A percentile compares a stretch with the other conserved stretches of the same genome.
Evolutionary conservation across 2,113 vertebrate species (phyloP).

Genomic region (Perccottus glenii): DNA sequence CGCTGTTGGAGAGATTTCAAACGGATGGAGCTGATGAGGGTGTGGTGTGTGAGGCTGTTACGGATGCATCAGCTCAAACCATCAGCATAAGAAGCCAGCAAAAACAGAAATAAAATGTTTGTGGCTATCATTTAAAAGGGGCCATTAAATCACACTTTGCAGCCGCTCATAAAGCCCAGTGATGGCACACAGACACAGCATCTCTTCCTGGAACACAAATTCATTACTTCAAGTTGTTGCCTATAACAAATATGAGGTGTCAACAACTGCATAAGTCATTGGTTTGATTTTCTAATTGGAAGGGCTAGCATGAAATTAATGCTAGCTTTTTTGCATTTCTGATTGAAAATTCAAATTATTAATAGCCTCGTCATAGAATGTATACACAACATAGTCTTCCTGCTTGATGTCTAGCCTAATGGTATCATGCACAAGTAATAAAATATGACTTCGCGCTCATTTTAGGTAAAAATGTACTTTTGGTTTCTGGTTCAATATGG

Average conservation of each 20-base stretch:
- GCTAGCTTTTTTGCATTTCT: neutral
- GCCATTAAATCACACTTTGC: slow-evolving; percentile 6
- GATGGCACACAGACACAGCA: neutral
- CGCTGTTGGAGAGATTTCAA: slow-evolving; percentile 35
- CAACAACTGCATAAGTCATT: slow-evolving; percentile 1
- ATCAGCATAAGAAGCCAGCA: neutral
- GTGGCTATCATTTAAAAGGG: slow-evolving; percentile 14
- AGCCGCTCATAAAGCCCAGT: slow-evolving; percentile 1
- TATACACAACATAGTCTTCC: neutral
- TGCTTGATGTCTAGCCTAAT: too few relatives aligned
- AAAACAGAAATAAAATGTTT: slow-evolving; percentile 22
- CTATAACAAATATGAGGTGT: slow-evolving; percentile 5
- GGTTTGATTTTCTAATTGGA: slow-evolving; percentile 3
- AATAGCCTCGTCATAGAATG: neutral
- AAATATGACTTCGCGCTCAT: too few relatives aligned
- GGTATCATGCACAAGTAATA: too few relatives aligned
- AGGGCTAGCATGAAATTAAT: neutral
- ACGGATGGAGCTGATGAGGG: slow-evolving; percentile 26
- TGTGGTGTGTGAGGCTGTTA: neutral
- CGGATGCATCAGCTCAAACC: neutral
- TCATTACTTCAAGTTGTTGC: slow-evolving; percentile 12
- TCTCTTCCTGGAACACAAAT: slow-evolving; percentile 8
- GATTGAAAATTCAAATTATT: neutral
- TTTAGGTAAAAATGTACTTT: too few relatives aligned
- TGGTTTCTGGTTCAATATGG: too few relatives aligned